Evolutionary conservation across 2,113 vertebrate genomes (phyloP).

Genomic region (Dendrocopos noguchii): DNA sequence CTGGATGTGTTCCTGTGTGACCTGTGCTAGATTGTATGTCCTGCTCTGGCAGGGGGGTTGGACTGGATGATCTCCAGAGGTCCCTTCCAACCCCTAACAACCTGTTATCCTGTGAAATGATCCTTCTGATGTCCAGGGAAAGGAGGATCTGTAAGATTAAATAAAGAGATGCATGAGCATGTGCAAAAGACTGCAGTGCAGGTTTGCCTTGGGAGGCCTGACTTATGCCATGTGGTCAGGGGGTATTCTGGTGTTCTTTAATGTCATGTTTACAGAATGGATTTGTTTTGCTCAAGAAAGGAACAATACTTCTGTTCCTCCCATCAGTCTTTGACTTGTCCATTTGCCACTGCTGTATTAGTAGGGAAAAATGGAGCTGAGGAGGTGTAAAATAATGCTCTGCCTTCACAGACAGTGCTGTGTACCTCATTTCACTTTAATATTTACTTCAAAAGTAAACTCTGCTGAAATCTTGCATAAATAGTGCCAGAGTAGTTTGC

Average conservation of each 20-base stretch:
- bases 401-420: neutral
- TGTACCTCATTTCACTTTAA: slow-evolving; percentile 23
- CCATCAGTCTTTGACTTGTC: slow-evolving; percentile 4
- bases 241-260: neutral
- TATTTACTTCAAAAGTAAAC: slow-evolving; percentile 57
- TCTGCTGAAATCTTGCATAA: slow-evolving; percentile 30
- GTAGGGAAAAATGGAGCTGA: slow-evolving; percentile 41
- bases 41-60: too few relatives aligned
- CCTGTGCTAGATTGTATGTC: too few relatives aligned
- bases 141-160: neutral
- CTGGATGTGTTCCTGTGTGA: too few relatives aligned
- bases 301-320: slow-evolving; percentile 23
- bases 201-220: slow-evolving; percentile 28
- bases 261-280: slow-evolving; percentile 41
- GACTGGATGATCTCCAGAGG: too few relatives aligned
- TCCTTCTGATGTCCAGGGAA: neutral
- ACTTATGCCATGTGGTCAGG: neutral
- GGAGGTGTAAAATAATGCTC: slow-evolving; percentile 35
- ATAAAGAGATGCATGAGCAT: neutral
- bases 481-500: neutral
- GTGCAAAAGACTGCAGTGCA: neutral
- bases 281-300: neutral
- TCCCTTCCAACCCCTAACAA: too few relatives aligned
- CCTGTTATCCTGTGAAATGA: neutral
- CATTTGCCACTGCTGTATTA: slow-evolving; percentile 1